Conservation (phyloP, 1,140 invertebrate species). For the Holcopasites calliopsidis region DNA sequence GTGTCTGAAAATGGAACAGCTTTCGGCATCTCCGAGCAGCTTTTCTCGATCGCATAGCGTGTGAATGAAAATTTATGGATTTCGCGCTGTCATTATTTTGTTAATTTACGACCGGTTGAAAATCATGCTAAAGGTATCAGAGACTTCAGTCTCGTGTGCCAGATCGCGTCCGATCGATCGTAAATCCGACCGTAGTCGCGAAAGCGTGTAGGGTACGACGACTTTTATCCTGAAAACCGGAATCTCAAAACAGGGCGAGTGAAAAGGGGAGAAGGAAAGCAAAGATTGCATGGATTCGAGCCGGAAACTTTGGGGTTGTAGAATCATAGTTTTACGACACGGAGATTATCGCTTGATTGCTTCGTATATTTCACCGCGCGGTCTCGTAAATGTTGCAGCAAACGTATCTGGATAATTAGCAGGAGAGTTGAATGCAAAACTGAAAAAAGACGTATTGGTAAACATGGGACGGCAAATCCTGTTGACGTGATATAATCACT, state of each 20-base stretch:
- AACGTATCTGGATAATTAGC: not conserved
- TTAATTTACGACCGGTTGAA: not conserved
- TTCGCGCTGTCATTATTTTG: conserved; percentile 43
- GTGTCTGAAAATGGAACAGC: too few species aligned
- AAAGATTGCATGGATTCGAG: not conserved
- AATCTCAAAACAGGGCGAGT: conserved; percentile 11
- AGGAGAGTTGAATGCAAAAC: not conserved
- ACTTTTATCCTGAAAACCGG: conserved; percentile 37
- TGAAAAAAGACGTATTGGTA: not conserved
- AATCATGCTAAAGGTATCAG: not conserved
- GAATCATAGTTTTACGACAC: not conserved
- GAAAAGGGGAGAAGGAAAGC: not conserved
- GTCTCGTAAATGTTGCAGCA: not conserved
- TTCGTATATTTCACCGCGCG: not conserved
- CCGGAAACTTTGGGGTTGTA: not conserved
- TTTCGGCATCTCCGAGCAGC: too few species aligned
- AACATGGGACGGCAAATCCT: not conserved
- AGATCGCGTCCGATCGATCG: conserved; percentile 34
- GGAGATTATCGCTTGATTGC: not conserved
- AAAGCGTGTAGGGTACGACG: conserved; percentile 7
- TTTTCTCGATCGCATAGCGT: too few species aligned
- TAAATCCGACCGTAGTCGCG: conserved; percentile 35
- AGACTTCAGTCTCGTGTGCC: not conserved
- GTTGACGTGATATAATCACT: not conserved
- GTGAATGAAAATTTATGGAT: conserved; percentile 9